Percentiles rank a stretch among this genome's conserved stretches.
phyloP scores from a whole-genome alignment of 2,113 vertebrate genomes.

The Tragulus kanchil region DNA sequence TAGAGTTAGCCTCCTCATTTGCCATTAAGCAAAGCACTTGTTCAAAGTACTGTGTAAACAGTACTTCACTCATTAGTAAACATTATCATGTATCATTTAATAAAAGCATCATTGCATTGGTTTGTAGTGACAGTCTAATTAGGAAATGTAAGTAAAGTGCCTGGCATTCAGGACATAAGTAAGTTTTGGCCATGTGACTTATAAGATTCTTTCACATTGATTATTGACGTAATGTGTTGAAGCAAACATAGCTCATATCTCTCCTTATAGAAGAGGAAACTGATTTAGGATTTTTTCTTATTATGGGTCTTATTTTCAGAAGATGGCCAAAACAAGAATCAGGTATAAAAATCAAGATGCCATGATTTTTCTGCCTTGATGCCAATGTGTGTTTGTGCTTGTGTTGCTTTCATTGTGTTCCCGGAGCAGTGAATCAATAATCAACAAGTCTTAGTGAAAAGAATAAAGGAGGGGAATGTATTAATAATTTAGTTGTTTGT shows the following conservation, averaged over 20 bases:
- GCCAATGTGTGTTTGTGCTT: not conserved
- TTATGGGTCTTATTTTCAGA: not conserved
- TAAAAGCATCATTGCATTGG: not conserved
- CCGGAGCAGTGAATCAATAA: not conserved
- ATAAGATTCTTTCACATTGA: not conserved
- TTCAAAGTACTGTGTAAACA: not conserved
- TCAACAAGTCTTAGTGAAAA: not conserved
- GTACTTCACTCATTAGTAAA: not conserved
- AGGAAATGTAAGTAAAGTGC: not conserved
- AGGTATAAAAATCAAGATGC: not conserved
- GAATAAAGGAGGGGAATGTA: not conserved
- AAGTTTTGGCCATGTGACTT: not conserved
- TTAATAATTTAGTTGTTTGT: not conserved
- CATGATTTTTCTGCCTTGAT: not conserved
- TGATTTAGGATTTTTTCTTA: not conserved
- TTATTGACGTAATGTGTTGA: not conserved
- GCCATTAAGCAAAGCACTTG: not conserved
- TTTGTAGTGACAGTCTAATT: not conserved
- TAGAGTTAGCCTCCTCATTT: not conserved
- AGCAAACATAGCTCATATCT: not conserved
- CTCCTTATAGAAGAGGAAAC: not conserved
- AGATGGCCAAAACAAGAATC: not conserved
- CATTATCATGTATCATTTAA: not conserved
- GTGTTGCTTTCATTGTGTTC: not conserved
- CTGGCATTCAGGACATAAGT: not conserved